These are phyloP conservation scores for Drosophila kambysellisi DNA, from an alignment of 2,888 invertebrate species.

Conservation along the genomic window DNA sequence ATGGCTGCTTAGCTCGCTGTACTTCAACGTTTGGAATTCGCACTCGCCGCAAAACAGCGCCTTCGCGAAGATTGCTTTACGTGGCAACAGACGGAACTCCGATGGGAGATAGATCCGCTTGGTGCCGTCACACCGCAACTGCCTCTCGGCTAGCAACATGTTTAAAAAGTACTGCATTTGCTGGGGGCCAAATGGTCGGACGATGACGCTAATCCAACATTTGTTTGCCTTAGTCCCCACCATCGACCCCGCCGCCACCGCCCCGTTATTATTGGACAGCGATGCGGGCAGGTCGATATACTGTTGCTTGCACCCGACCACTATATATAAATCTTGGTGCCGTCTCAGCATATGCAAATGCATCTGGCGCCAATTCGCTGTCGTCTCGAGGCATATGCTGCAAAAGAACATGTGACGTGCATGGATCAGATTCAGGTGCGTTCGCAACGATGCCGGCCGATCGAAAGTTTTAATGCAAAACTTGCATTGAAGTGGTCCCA, in stretches of 20 bases:
- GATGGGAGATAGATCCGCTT: conserved; percentile 86
- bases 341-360: conserved; percentile 86
- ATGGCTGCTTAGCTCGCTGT: conserved; percentile 90
- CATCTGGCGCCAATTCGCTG: conserved; percentile 73
- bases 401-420: conserved; percentile 87
- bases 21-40: conserved; percentile 89
- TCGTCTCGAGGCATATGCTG: conserved; percentile 86
- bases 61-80: conserved; percentile 88
- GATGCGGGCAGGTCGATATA: conserved; percentile 20
- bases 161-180: conserved; percentile 58
- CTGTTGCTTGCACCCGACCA: conserved; percentile 15
- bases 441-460: conserved; percentile 83
- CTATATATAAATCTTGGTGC: conserved; percentile 85
- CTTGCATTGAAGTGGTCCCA: conserved; percentile 50
- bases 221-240: conserved; percentile 67
- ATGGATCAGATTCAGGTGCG: conserved; percentile 88
- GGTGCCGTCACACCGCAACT: conserved; percentile 63
- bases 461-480: conserved; percentile 68
- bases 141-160: conserved; percentile 67
- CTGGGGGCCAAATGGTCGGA: conserved; percentile 71
- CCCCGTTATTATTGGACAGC: not conserved
- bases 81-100: conserved; percentile 88
- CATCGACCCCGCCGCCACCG: rapidly evolving
- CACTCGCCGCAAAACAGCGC: conserved; percentile 89
- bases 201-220: conserved; percentile 47